Evolutionary conservation across 53 echinoderm and acorn worm genomes (phyloP), one percentile per base, ranked within the genome.

Genomic region (Apostichopus leukothele): DNA sequence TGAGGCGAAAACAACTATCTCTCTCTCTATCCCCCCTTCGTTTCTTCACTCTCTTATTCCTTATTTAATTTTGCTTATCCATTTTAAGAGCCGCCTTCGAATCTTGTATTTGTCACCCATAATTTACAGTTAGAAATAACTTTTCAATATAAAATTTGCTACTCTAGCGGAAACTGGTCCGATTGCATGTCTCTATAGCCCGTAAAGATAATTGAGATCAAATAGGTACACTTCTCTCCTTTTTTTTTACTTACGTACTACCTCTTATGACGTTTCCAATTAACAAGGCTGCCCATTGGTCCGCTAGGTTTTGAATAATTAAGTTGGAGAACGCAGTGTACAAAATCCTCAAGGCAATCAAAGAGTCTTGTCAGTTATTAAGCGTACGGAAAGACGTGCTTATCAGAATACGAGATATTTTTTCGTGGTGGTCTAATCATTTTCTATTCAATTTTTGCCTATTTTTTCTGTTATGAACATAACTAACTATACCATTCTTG

Each of bases 301-400:
- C 23, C 81, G 81, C 81, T 54, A 81, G 57, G 12, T 57, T 20
- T n/a, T 54, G 81, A 81, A 81, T 81, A 81, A 81, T 81, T 53
- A 59, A 81, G 81, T 23, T 81, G 81, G 39, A 81, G 59, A 18
- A 12, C 52, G 5, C 51, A 52, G 79, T 71, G 79, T 79, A 79
- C 79, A 79, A 79, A 79, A 79, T 79, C 79, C 79, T 79, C 14
- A 53, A 79, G 79, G 52, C 79, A 79, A 79, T 79, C 79, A 79
- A 52, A 20, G 18, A 26, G 52, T 79, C 79, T 9, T 8, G n/a
- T 79, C 79, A 79, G 79, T 79, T 79, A 52, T 79, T 79, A 53
- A 79, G 71, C 71, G 71, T 18, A 71, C 71, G 71, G 71, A 18
- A 71, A 71, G 71, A 71, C 71, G 71, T 71, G 71, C 16, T 71